These are phyloP conservation scores for Belgica antarctica DNA, from an alignment of 2,888 invertebrate genomes.

Conservation along the genomic window DNA sequence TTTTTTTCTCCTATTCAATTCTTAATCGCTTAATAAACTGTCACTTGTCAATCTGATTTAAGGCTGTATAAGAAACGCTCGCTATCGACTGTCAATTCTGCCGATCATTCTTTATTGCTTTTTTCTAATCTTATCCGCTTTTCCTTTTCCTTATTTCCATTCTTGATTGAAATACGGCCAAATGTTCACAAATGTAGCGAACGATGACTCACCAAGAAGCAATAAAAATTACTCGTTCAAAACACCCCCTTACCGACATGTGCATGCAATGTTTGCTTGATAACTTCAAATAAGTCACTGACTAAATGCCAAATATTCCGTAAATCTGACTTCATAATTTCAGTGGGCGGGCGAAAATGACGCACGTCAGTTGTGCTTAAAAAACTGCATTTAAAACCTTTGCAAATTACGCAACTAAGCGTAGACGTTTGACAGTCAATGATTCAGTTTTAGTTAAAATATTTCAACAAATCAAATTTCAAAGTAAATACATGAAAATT, in stretches of 20 bases:
- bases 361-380: too few relatives aligned
- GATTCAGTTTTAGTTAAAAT: too few relatives aligned
- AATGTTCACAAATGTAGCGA: neutral
- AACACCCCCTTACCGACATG: neutral
- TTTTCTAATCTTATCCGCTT: neutral
- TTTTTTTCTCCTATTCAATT: slow-evolving; percentile 11
- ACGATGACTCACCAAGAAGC: neutral
- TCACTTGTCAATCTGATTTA: slow-evolving; percentile 44
- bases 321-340: too few relatives aligned
- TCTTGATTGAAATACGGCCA: slow-evolving; percentile 18
- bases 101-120: neutral
- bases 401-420: neutral
- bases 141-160: neutral
- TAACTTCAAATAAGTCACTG: slow-evolving; percentile 26
- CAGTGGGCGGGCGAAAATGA: too few relatives aligned
- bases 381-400: too few relatives aligned
- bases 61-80: neutral
- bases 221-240: neutral
- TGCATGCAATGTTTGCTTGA: neutral
- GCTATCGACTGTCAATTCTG: neutral
- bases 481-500: too few relatives aligned
- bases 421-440: too few relatives aligned
- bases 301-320: slow-evolving; percentile 1
- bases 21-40: slow-evolving; percentile 42
- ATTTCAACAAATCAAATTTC: too few relatives aligned